Conservation (phyloP, 2,888 invertebrate species). For the Cataglyphis altisquamis region DNA sequence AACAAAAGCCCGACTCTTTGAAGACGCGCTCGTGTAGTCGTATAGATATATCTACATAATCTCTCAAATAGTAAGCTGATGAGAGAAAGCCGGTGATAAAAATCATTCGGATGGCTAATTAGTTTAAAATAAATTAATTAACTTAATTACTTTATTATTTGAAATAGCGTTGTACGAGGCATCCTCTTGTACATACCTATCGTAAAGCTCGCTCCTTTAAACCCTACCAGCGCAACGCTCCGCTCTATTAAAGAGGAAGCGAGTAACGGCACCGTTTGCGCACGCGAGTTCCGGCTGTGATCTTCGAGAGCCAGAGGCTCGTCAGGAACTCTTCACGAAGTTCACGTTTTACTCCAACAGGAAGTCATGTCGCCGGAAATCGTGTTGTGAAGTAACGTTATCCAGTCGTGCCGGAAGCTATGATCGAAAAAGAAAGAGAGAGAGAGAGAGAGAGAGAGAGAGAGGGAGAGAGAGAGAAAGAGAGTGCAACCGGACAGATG, state of each 20-base stretch:
- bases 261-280: slow-evolving; percentile 43
- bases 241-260: slow-evolving; percentile 52
- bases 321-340: background rate
- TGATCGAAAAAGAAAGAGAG: slow-evolving; percentile 14
- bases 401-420: slow-evolving; percentile 60
- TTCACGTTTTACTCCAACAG: slow-evolving; percentile 47
- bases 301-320: slow-evolving; percentile 33
- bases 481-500: slow-evolving; percentile 20
- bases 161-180: slow-evolving; percentile 8
- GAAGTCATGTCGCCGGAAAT: slow-evolving; percentile 77
- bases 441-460: slow-evolving; percentile 17
- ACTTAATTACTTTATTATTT: slow-evolving; percentile 22
- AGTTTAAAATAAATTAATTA: slow-evolving; percentile 2
- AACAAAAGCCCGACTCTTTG: slow-evolving; percentile 2
- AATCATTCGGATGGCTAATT: slow-evolving; percentile 29
- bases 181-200: background rate
- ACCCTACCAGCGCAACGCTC: slow-evolving; percentile 24
- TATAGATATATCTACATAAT: background rate
- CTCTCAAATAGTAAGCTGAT: slow-evolving; percentile 5
- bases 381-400: slow-evolving; percentile 75
- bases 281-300: slow-evolving; percentile 49
- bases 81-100: slow-evolving; percentile 4
- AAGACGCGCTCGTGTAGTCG: background rate
- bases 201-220: slow-evolving; percentile 25
- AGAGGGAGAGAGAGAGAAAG: background rate